phyloP scores from a whole-genome alignment of 2,888 invertebrate genomes.

The Ischnus inquisitorius region DNA sequence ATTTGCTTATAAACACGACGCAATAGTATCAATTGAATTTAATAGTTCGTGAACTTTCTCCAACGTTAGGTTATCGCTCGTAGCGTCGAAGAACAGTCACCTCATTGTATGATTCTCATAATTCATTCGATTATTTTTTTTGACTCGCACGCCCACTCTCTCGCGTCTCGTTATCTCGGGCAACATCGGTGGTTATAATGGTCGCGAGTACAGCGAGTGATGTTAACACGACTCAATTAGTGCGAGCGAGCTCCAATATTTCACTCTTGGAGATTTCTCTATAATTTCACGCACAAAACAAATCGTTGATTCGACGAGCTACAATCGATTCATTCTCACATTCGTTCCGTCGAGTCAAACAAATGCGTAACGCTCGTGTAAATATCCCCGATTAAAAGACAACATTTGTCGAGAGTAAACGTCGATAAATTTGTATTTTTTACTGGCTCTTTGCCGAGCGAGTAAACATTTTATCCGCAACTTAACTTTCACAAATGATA shows the following conservation, averaged over 20 bases:
- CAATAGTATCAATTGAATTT: slow-evolving; percentile 72
- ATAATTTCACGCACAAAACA: not conserved
- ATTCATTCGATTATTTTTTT: slow-evolving; percentile 36
- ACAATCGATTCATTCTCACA: not conserved
- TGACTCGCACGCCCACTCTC: slow-evolving; percentile 24
- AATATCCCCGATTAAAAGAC: not conserved
- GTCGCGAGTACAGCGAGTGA: slow-evolving; percentile 15
- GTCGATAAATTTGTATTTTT: not conserved
- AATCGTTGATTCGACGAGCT: not conserved
- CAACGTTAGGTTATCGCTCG: slow-evolving; percentile 74
- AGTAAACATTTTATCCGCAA: too few relatives aligned
- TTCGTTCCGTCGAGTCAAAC: not conserved
- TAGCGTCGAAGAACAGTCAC: slow-evolving; percentile 70
- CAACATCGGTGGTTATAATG: slow-evolving; percentile 31
- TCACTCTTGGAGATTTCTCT: slow-evolving; percentile 4
- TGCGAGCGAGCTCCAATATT: not conserved
- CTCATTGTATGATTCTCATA: slow-evolving; percentile 73
- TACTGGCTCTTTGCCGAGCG: too few relatives aligned
- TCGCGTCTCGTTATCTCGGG: slow-evolving; percentile 43
- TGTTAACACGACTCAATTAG: slow-evolving; percentile 57
- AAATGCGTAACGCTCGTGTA: not conserved
- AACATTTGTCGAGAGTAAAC: not conserved
- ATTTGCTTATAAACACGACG: slow-evolving; percentile 76
- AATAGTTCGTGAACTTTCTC: slow-evolving; percentile 71
- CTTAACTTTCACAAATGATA: too few relatives aligned